These are phyloP conservation scores for Gymnodraco acuticeps DNA, from an alignment of 2,797 vertebrate species.

Conservation along the genomic window DNA sequence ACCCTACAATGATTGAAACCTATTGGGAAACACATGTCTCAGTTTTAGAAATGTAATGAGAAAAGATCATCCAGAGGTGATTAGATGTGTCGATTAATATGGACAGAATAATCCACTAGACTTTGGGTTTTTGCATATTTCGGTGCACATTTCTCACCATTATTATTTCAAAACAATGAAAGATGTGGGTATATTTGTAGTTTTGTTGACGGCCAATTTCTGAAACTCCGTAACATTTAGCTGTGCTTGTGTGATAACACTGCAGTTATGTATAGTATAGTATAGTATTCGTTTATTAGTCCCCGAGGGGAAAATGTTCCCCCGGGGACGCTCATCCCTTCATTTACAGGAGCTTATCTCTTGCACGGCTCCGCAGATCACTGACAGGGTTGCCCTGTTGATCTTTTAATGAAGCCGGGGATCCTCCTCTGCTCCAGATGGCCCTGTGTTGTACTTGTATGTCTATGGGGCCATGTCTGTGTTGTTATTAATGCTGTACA, in stretches of 20 bases:
- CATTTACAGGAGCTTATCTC: slow-evolving; percentile 72
- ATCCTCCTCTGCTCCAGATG: slow-evolving; percentile 76
- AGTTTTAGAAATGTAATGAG: neutral
- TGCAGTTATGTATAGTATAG: too few relatives aligned
- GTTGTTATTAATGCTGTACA: slow-evolving; percentile 62
- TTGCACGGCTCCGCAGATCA: slow-evolving; percentile 51
- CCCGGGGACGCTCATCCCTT: slow-evolving; percentile 51
- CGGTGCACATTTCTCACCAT: neutral
- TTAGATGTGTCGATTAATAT: neutral
- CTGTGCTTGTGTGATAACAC: slow-evolving; percentile 34
- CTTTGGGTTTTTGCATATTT: neutral
- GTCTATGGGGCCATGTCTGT: slow-evolving; percentile 44
- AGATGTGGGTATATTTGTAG: neutral
- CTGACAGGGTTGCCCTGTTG: slow-evolving; percentile 60
- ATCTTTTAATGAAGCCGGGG: slow-evolving; percentile 75
- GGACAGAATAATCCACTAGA: neutral
- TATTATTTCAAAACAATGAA: neutral
- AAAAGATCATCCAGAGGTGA: neutral
- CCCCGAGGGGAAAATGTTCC: too few relatives aligned
- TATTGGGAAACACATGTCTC: neutral
- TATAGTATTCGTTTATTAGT: too few relatives aligned
- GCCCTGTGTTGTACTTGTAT: slow-evolving; percentile 52
- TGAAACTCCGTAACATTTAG: neutral
- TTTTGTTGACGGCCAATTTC: slow-evolving; percentile 2
- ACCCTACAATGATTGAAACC: neutral